These are phyloP conservation scores for Chrysaora quinquecirrha DNA, from an alignment of 30 jellyfish, hydroid and myxozoan genomes.

Conservation along the genomic window DNA sequence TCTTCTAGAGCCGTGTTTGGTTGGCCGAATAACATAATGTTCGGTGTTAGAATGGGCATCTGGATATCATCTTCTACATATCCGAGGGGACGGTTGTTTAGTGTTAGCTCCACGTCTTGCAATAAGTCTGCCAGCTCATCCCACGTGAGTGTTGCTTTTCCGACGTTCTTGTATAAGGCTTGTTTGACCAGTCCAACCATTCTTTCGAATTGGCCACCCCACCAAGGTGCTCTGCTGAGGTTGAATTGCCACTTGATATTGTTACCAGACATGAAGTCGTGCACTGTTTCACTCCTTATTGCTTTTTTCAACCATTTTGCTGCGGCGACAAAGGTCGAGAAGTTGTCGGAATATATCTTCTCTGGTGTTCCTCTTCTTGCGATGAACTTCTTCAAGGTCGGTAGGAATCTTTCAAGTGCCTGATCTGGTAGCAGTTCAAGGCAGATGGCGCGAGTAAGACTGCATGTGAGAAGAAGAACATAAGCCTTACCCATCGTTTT, in stretches of 20 bases:
- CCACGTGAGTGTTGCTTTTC: conserved; percentile 44
- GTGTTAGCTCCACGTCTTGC: conserved; percentile 58
- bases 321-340: conserved; percentile 61
- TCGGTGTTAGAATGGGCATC: conserved; percentile 67
- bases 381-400: no score
- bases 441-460: conserved; percentile 68
- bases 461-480: conserved; percentile 71
- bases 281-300: conserved; percentile 38
- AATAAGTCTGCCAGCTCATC: conserved; percentile 43
- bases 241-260: conserved; percentile 72
- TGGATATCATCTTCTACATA: conserved; percentile 82
- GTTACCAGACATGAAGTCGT: conserved; percentile 48
- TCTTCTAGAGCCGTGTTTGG: conserved; percentile 28
- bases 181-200: conserved; percentile 71
- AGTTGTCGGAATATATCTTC: conserved; percentile 74
- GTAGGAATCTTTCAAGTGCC: conserved; percentile 42
- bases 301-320: conserved; percentile 61
- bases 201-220: conserved; percentile 88
- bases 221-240: conserved; percentile 83
- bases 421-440: conserved; percentile 67
- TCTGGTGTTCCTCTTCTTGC: no score
- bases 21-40: conserved; percentile 68
- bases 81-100: conserved; percentile 75
- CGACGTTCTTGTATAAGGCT: conserved; percentile 62
- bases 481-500: conserved; percentile 58